phyloP scores from a whole-genome alignment of 35 echinoderm and acorn worm genomes.

The Eucidaris tribuloides region DNA sequence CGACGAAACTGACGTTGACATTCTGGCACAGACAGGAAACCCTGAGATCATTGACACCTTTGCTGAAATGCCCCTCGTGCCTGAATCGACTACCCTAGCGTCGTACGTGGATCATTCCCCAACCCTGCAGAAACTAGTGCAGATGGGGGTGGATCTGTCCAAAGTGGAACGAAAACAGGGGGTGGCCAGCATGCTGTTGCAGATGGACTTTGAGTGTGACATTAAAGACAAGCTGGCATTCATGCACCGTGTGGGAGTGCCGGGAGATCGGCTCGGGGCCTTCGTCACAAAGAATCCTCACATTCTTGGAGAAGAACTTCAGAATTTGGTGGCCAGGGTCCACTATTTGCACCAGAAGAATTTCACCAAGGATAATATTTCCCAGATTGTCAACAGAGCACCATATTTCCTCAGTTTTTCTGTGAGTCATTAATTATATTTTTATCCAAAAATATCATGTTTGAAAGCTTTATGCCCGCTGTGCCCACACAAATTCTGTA shows the following conservation, averaged over 20 bases:
- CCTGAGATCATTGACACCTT: conserved; percentile 60
- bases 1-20: conserved; percentile 45
- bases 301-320: conserved; percentile 64
- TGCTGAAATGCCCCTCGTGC: conserved; percentile 35
- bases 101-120: conserved; percentile 73
- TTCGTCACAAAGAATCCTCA: conserved; percentile 91
- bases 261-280: conserved; percentile 31
- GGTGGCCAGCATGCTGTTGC: conserved; percentile 47
- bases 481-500: no score
- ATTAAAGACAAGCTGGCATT: conserved; percentile 77
- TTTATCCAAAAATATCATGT: no score
- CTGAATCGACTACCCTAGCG: conserved; percentile 56
- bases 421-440: no score
- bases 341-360: conserved; percentile 70
- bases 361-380: conserved; percentile 58
- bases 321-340: conserved; percentile 56
- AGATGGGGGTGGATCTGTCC: conserved; percentile 79
- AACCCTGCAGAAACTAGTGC: conserved; percentile 76
- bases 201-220: conserved; percentile 85
- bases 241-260: conserved; percentile 45
- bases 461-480: no score
- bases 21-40: conserved; percentile 46
- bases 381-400: conserved; percentile 71
- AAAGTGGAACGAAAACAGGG: conserved; percentile 56
- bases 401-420: conserved; percentile 88